Evolutionary conservation across 2,888 invertebrate species (phyloP).

Genomic region (Drosophila prolongata): DNA sequence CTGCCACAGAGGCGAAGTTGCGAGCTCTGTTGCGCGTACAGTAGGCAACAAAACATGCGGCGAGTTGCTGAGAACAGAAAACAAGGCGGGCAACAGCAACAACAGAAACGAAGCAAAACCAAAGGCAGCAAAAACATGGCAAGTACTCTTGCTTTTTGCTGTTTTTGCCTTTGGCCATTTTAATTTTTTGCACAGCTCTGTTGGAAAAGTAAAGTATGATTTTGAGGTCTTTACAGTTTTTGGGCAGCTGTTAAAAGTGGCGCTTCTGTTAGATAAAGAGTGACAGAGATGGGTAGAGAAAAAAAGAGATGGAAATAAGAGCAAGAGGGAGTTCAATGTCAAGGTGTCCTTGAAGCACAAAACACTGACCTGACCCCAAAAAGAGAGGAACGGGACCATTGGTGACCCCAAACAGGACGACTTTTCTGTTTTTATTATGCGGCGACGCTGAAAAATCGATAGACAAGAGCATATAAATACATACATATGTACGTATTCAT

Average conservation of each 20-base stretch:
- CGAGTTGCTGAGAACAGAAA: conserved; percentile 46
- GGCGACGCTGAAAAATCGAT: conserved; percentile 58
- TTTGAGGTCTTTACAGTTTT: conserved; percentile 16
- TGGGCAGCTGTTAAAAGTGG: conserved; percentile 39
- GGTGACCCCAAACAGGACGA: conserved; percentile 15
- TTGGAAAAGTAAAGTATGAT: conserved; percentile 8
- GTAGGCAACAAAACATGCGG: conserved; percentile 81
- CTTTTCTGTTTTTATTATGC: conserved; percentile 29
- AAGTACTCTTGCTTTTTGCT: conserved; percentile 31
- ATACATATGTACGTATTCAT: no score
- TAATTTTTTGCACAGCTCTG: conserved; percentile 5
- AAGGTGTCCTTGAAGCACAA: conserved; percentile 65
- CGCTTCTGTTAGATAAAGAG: conserved; percentile 21
- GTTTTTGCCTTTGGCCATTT: conserved; percentile 21
- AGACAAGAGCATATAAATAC: conserved; percentile 26
- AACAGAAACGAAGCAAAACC: conserved; percentile 20
- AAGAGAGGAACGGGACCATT: not conserved
- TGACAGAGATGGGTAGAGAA: not conserved
- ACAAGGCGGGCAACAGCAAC: conserved; percentile 49
- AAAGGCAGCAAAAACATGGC: conserved; percentile 5
- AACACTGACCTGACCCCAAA: conserved; percentile 51
- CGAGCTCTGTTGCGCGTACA: conserved; percentile 64
- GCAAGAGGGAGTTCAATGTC: conserved; percentile 40
- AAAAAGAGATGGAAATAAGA: not conserved
- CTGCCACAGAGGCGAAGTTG: conserved; percentile 36